phyloP scores from a whole-genome alignment of 2,797 vertebrate species.

The Acanthis flammea region DNA sequence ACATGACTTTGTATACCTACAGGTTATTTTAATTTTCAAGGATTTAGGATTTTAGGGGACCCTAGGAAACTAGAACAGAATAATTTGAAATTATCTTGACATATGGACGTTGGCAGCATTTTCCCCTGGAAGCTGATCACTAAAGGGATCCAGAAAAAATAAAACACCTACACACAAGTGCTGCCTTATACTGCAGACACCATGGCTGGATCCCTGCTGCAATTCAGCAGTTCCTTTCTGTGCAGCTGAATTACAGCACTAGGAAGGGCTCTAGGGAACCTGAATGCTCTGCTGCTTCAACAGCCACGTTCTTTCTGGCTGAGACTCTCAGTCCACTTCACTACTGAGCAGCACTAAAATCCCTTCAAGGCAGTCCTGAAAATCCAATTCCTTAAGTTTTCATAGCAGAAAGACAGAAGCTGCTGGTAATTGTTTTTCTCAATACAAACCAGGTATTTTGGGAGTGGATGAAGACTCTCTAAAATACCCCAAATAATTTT shows the following conservation, averaged over 20 bases:
- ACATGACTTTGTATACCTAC: not conserved
- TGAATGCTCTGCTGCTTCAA: not conserved
- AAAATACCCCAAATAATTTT: not conserved
- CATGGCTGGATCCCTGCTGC: not conserved
- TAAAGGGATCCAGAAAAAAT: not conserved
- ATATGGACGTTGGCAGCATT: not conserved
- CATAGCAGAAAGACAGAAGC: not conserved
- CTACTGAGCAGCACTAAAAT: not conserved
- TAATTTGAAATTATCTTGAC: not conserved
- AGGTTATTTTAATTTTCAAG: not conserved
- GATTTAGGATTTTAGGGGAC: not conserved
- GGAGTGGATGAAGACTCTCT: not conserved
- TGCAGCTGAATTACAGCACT: not conserved
- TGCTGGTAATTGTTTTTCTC: not conserved
- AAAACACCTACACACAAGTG: fast-evolving
- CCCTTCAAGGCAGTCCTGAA: not conserved
- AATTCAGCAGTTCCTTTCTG: not conserved
- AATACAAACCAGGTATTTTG: not conserved
- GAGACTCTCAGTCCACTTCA: not conserved
- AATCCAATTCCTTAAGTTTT: not conserved
- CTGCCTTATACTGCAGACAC: not conserved
- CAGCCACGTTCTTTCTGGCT: not conserved
- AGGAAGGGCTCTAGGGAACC: not conserved
- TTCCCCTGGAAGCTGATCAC: not conserved
- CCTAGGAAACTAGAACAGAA: not conserved